These are phyloP conservation scores for Patiria miniata DNA, from an alignment of 35 echinoderm and acorn worm species.

Conservation along the genomic window DNA sequence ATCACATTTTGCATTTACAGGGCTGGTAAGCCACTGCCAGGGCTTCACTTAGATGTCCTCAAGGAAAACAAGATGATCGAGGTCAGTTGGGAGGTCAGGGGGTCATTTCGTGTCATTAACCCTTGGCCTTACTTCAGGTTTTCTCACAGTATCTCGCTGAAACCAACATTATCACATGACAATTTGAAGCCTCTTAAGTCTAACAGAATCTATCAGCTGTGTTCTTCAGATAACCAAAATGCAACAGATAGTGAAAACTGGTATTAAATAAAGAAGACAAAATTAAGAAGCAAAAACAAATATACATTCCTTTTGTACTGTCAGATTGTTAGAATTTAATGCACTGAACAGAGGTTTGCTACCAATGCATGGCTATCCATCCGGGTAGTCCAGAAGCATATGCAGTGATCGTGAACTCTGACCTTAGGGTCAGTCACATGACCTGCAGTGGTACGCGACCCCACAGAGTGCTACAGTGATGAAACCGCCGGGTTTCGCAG, in stretches of 20 bases:
- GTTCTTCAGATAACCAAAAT: too few species aligned
- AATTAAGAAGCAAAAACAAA: too few species aligned
- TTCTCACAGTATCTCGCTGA: not conserved
- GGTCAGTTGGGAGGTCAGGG: constrained; percentile 34
- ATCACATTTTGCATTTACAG: constrained; percentile 29
- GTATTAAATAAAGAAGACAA: too few species aligned
- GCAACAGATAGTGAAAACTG: too few species aligned
- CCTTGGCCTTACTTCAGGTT: not conserved
- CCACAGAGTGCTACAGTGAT: constrained; percentile 8
- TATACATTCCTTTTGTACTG: too few species aligned
- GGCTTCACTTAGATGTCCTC: constrained; percentile 90
- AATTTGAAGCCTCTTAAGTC: not conserved
- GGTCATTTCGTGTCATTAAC: not conserved
- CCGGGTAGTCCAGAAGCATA: not conserved
- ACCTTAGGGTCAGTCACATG: not conserved
- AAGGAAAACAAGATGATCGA: constrained; percentile 99
- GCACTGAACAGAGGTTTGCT: constrained; percentile 14
- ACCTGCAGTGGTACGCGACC: not conserved
- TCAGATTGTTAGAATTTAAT: too few species aligned
- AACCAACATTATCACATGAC: not conserved
- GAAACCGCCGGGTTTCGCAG: not conserved
- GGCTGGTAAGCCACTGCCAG: constrained; percentile 91
- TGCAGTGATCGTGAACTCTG: not conserved
- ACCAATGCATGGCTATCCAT: not conserved
- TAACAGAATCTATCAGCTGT: not conserved